phyloP scores from a whole-genome alignment of 2,113 vertebrate genomes.

The Sisor rabdophorus region DNA sequence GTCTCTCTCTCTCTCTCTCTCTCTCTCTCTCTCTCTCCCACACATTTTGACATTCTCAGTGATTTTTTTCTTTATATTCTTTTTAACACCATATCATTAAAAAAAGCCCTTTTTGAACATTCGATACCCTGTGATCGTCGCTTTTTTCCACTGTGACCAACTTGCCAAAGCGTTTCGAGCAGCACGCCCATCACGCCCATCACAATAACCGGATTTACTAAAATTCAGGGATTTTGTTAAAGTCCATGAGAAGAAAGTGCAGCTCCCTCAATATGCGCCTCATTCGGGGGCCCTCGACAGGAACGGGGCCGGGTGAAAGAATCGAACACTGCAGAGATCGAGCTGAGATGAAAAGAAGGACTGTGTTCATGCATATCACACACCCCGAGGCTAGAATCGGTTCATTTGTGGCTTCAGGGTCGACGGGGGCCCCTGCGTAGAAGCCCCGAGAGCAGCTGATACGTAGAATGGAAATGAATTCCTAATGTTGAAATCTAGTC shows the following conservation, averaged over 20 bases:
- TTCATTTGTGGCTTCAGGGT: not conserved
- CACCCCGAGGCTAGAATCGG: not conserved
- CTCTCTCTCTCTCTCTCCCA: not conserved
- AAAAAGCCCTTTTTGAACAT: not conserved
- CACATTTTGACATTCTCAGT: not conserved
- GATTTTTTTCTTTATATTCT: not conserved
- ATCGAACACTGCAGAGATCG: conserved; percentile 29
- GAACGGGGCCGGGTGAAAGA: conserved; percentile 46
- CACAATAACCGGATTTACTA: conserved; percentile 52
- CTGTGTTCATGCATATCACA: conserved; percentile 38
- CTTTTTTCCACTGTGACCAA: conserved; percentile 26
- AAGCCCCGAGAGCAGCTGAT: not conserved
- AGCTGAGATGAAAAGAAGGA: conserved; percentile 32
- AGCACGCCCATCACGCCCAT: conserved; percentile 44
- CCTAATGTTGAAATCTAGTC: not conserved
- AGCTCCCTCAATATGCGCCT: conserved; percentile 53
- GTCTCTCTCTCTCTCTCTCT: not conserved
- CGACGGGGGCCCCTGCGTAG: not conserved
- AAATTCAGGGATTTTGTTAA: conserved; percentile 25
- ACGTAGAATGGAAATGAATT: not conserved
- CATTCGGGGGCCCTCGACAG: conserved; percentile 44
- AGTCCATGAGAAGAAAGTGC: conserved; percentile 36
- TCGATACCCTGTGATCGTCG: conserved; percentile 9
- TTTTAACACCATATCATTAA: not conserved
- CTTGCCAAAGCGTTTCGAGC: conserved; percentile 42